Base-by-base conservation (phyloP, 2,797 vertebrate genomes). In the Loris lydekkerianus region DNA sequence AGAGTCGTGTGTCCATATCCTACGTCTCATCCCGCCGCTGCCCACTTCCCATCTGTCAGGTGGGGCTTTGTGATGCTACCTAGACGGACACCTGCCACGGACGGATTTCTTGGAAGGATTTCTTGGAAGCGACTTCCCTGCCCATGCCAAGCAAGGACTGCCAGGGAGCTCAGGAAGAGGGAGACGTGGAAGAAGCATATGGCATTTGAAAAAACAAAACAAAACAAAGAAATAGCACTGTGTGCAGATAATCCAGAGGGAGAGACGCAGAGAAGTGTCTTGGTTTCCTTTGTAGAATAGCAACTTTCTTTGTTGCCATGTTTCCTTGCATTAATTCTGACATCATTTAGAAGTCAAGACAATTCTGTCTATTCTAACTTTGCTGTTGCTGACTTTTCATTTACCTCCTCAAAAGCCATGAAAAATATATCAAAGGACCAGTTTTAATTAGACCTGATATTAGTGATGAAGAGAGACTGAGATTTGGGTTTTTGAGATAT, bases 231-330 rank as follows among this genome's bases (percentile, higher is more conserved):
- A 81, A 72, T 27, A 78, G 53, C 43, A 81, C 23, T 88, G 34
- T 69, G n/a, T 89, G 20, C 61, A 92, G 83, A 80, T 76, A 77
- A 78, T 77, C 56, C 49, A 67, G 80, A 34, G 78, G 58, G 77
- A 76, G 88, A 94, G 77, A 92, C 73, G 60, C 63, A 56, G 86
- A 73, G 58, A 93, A 61, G 7, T 91, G 69, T 84, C 91, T 95
- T 85, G 67, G 87, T 87, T 93, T 91, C 20, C 58, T 96, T 86
- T 96, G 89, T 83, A 67, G 89, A 94, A 81, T 86, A 89, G 70
- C 89, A 67, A 1, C 77, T 96, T 58, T 82, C 91, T 96, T 87
- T 60, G 34, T 87, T 86, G 29, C 49, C 82, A n/a, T 46, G 43
- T 84, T 89, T 95, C 46, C 72, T 91, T 93, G 53, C 63, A 34